phyloP scores from a whole-genome alignment of 2,888 invertebrate species.

The Platypus cylindrus region DNA sequence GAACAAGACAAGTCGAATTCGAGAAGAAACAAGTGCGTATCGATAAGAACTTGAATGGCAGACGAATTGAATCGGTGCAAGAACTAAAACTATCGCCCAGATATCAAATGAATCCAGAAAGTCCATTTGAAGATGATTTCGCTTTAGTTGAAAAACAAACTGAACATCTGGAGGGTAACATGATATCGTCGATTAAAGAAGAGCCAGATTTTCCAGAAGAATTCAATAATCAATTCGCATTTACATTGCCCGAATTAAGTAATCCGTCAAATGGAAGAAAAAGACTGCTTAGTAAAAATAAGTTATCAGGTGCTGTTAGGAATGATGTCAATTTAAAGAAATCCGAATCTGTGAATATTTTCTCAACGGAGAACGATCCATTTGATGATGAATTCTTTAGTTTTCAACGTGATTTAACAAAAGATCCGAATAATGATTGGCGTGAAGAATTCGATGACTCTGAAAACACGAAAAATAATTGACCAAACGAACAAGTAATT shows the following conservation, averaged over 20 bases:
- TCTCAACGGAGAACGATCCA: constrained; percentile 73
- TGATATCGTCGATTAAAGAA: constrained; percentile 32
- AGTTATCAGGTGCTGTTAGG: constrained; percentile 23
- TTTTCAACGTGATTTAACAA: constrained; percentile 30
- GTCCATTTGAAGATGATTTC: constrained; percentile 46
- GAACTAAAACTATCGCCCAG: constrained; percentile 20
- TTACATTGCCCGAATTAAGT: constrained; percentile 17
- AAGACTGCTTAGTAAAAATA: constrained; percentile 26
- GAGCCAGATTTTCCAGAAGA: constrained; percentile 25
- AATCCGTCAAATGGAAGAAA: constrained; percentile 23
- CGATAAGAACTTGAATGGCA: constrained; percentile 17
- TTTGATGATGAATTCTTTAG: constrained; percentile 82
- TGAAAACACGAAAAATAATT: constrained; percentile 20
- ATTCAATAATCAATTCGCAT: constrained; percentile 27
- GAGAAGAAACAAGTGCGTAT: constrained; percentile 14
- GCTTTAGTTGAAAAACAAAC: constrained; percentile 33
- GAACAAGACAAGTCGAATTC: constrained; percentile 19
- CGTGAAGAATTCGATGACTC: constrained; percentile 38
- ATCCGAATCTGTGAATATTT: constrained; percentile 83
- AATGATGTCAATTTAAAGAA: constrained; percentile 60
- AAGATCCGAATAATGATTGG: constrained; percentile 33
- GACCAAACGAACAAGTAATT: not conserved
- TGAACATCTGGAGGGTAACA: constrained; percentile 19
- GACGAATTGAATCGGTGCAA: constrained; percentile 13
- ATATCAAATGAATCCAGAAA: constrained; percentile 25